Evolutionary conservation across 37 sponge, comb jelly and placozoan genomes (phyloP).

Genomic region (Mnemiopsis leidyi): DNA sequence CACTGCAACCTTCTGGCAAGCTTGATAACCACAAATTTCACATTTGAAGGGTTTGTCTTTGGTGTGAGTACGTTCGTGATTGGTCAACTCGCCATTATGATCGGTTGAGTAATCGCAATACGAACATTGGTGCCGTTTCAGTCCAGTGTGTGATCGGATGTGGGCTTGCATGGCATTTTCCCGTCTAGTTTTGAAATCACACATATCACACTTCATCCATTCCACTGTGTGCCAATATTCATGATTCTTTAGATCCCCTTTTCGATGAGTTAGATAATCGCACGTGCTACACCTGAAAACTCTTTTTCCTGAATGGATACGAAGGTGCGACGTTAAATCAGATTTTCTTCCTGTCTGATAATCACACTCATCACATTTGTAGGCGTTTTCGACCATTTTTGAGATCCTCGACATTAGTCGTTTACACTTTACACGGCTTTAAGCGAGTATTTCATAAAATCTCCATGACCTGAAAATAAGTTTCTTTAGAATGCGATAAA

Average conservation of each 20-base stretch:
- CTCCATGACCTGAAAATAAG: too few relatives aligned
- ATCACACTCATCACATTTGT: not conserved
- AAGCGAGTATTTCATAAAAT: too few relatives aligned
- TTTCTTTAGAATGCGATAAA: too few relatives aligned
- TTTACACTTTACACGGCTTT: too few relatives aligned
- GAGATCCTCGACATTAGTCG: too few relatives aligned
- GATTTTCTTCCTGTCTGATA: not conserved
- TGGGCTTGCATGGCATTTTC: not conserved
- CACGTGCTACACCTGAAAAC: not conserved
- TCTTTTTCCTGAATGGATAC: not conserved
- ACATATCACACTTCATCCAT: not conserved
- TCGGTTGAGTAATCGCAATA: not conserved
- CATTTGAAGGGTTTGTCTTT: not conserved
- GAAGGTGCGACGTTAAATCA: not conserved
- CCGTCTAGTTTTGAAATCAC: not conserved
- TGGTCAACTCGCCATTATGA: not conserved
- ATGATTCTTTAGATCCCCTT: not conserved
- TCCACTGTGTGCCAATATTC: not conserved
- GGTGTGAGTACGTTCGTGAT: not conserved
- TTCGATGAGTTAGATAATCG: not conserved
- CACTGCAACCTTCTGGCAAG: not conserved
- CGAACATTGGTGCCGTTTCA: not conserved
- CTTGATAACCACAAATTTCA: not conserved
- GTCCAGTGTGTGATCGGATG: not conserved
- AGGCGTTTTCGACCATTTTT: too few relatives aligned